Evolutionary conservation across 2,797 vertebrate genomes (phyloP), one percentile per base, ranked within the genome.

Genomic region (Onychomys leucogaster): DNA sequence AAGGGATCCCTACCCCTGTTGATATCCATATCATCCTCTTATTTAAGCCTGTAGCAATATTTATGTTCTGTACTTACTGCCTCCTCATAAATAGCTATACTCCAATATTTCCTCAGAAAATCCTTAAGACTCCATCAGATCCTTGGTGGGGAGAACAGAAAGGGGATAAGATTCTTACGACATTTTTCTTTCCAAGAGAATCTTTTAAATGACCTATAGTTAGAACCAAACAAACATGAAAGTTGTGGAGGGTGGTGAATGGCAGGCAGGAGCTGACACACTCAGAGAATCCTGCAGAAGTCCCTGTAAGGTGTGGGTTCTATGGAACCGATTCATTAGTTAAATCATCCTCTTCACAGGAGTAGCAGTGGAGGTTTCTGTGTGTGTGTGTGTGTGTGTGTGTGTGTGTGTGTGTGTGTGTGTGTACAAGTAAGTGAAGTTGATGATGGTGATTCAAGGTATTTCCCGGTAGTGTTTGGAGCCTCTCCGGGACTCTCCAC

Each of bases 91-190:
- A 49, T 27, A 73, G 34, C 7, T 55, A 0, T 76, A 25, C 57
- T 14, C 9, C 2, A 85, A 21, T 25, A 65, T 91, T 97, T 95
- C 92, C 71, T 78, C 61, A 57, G 52, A 76, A 92, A 92, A 96
- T 65, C 41, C 27, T 23, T 59, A 34, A 91, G 87, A 84, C 61
- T 80, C 29, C 12, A 55, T 90, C 80, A 81, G 65, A 90, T 59
- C 41, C 41, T 87, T 46, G 5, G 34, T 90, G 73, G n/a, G 34
- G n/a, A 94, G 17, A 17, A 19, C 12, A 32, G 1, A 14, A 76
- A n/a, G 34, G 34, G 52, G 43, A 86, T 67, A 94, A 61, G 71
- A 27, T 34, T 78, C 43, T 29, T 86, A 37, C n/a, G 32, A 19
- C 32, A 80, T 43, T 69, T 32, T n/a, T 71, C 34, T 19, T 11